A percentile compares a stretch with the other conserved stretches of the same genome.
phyloP scores from a whole-genome alignment of 2,888 invertebrate genomes.

The Diplolepis rosae region DNA sequence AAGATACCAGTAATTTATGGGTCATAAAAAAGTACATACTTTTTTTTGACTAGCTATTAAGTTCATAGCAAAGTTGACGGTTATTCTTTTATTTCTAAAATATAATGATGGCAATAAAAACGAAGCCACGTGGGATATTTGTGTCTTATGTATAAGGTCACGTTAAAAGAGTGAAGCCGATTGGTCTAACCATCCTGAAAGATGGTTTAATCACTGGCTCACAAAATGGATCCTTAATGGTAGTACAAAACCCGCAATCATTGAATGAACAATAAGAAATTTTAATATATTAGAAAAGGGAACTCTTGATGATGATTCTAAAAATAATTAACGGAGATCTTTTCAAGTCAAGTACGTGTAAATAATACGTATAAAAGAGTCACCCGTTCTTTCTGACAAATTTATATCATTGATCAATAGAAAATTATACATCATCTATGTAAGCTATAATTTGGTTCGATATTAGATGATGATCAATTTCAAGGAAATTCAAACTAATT shows the following conservation, averaged over 20 bases:
- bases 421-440: background rate
- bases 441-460: conserved; percentile 8
- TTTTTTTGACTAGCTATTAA: background rate
- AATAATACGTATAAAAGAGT: background rate
- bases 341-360: background rate
- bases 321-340: conserved; percentile 20
- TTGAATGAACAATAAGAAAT: background rate
- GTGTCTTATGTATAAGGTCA: background rate
- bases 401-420: background rate
- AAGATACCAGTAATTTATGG: background rate
- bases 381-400: background rate
- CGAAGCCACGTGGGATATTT: conserved; percentile 8
- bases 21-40: background rate
- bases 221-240: background rate
- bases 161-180: background rate
- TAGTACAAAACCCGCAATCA: conserved; percentile 12
- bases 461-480: background rate
- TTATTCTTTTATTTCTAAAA: conserved; percentile 5
- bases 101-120: conserved; percentile 4
- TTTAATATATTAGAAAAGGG: conserved; percentile 34
- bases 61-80: background rate
- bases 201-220: background rate
- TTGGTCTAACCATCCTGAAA: conserved; percentile 1
- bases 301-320: background rate
- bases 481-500: background rate